Conservation (phyloP, 35 echinoderm and acorn worm genomes). For the Apostichopus parvimensis region DNA sequence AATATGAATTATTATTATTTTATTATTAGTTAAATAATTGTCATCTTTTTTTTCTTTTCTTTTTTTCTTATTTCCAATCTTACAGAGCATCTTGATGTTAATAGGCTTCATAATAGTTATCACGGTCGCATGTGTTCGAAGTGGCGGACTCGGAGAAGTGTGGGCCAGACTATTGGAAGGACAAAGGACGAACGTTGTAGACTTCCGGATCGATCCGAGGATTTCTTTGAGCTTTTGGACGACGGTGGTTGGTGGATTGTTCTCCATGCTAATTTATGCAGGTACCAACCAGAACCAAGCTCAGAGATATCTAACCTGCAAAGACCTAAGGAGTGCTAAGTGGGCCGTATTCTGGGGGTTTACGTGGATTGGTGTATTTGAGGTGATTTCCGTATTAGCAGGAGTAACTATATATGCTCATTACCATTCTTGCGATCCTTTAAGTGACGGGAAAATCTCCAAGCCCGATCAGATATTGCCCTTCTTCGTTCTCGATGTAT, state of each 20-base stretch:
- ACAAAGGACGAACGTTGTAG: background rate
- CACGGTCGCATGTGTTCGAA: background rate
- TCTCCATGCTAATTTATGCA: background rate
- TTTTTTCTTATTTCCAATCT: no score
- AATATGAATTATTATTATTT: no score
- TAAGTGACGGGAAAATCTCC: background rate
- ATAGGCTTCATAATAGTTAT: background rate
- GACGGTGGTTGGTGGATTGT: background rate
- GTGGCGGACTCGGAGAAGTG: background rate
- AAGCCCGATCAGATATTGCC: conserved; percentile 27
- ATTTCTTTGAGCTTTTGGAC: background rate
- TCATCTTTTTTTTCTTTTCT: no score
- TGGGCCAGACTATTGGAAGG: background rate
- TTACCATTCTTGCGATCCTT: no score
- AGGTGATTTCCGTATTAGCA: background rate
- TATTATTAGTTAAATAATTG: no score
- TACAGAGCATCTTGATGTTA: background rate
- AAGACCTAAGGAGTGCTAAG: conserved; percentile 36
- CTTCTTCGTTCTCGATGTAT: conserved; percentile 33
- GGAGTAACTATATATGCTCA: background rate
- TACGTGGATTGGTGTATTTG: background rate
- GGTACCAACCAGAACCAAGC: conserved; percentile 23
- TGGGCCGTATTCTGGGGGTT: background rate
- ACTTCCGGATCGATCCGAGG: background rate
- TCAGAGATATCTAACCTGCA: conserved; percentile 1